Conservation (phyloP, 2,797 vertebrate genomes). For the Pseudotriccus pelzelni region DNA sequence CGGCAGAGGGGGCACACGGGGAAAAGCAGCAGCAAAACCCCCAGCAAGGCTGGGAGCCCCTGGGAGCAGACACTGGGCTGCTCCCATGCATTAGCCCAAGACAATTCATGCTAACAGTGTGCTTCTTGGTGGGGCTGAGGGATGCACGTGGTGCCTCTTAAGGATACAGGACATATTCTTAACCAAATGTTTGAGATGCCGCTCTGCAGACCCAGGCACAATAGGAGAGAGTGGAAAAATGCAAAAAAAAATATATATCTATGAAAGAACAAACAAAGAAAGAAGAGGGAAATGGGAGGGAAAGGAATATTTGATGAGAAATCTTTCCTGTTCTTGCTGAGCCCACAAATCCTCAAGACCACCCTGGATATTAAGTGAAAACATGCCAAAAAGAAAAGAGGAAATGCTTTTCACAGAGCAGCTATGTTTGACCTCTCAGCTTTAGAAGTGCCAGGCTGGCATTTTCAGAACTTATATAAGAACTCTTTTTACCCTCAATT, state of each 20-base stretch:
- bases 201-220: neutral
- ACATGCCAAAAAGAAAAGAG: constrained; percentile 24
- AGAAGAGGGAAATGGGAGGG: neutral
- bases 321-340: neutral
- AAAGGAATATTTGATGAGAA: constrained; percentile 8
- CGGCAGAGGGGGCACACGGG: neutral
- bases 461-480: neutral
- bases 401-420: constrained; percentile 36
- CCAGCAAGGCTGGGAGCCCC: neutral
- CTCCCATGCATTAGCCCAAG: no score
- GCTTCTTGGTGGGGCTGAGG: neutral
- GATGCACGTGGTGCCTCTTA: accelerated
- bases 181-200: neutral
- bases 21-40: neutral
- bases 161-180: neutral
- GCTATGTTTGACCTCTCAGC: neutral
- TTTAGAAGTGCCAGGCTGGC: constrained; percentile 41
- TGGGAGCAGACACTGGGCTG: accelerated
- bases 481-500: neutral
- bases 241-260: no score
- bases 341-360: constrained; percentile 33
- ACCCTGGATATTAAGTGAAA: constrained; percentile 55
- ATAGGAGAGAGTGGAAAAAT: neutral
- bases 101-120: accelerated
- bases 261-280: neutral